Conservation (phyloP, 2,888 invertebrate species). For the Therioaphis trifolii region DNA sequence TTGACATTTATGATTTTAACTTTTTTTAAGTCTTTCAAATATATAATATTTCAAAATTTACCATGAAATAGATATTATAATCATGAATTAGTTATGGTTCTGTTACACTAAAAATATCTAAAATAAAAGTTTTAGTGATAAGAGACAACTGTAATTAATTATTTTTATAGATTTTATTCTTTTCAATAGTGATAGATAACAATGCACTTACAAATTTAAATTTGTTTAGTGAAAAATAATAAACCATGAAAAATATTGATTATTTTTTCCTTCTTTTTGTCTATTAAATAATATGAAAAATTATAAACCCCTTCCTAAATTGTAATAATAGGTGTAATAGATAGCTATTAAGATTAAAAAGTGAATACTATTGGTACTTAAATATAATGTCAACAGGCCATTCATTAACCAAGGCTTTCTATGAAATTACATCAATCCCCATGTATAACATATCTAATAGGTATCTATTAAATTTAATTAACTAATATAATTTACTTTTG, state of each 20-base stretch:
- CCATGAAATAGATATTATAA: not conserved
- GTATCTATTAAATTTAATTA: constrained; percentile 33
- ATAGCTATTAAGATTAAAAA: constrained; percentile 28
- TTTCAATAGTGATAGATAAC: not conserved
- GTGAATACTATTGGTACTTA: not conserved
- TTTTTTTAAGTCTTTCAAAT: no score
- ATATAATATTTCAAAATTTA: no score
- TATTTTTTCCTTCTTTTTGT: not conserved
- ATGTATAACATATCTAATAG: constrained; percentile 8
- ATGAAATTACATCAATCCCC: constrained; percentile 35
- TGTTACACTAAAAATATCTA: constrained; percentile 16
- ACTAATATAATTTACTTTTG: no score
- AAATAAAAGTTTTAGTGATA: not conserved
- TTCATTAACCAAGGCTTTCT: constrained; percentile 35
- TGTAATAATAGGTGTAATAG: not conserved
- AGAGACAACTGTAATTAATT: not conserved
- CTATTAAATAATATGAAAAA: not conserved
- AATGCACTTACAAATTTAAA: not conserved
- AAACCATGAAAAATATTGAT: constrained; percentile 11
- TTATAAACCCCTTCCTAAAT: constrained; percentile 13
- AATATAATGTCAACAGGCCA: constrained; percentile 23
- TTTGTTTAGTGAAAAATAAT: not conserved
- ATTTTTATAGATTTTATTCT: no score
- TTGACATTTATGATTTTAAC: no score
- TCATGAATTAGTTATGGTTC: not conserved